Percentiles rank a stretch among this genome's conserved stretches.
Evolutionary conservation across 1,140 invertebrate species (phyloP).

Genomic region (Pseudomyrmex gracilis): DNA sequence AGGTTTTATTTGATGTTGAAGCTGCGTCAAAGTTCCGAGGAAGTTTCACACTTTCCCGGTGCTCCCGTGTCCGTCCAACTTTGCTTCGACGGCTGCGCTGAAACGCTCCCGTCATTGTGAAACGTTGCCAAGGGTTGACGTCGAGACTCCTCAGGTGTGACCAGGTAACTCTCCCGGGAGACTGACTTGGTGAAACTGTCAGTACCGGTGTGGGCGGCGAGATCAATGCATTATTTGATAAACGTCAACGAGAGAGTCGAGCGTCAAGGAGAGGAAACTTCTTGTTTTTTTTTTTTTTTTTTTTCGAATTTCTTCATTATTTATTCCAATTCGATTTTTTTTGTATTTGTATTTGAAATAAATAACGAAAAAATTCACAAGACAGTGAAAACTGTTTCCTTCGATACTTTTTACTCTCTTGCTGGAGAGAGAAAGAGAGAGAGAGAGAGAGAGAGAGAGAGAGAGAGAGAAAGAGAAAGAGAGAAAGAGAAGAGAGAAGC

Average conservation of each 20-base stretch:
- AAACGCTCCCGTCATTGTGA: conserved; percentile 66
- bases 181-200: conserved; percentile 55
- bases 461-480: too few species aligned
- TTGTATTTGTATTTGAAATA: not conserved
- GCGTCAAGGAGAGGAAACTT: not conserved
- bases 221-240: conserved; percentile 65
- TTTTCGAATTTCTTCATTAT: conserved; percentile 29
- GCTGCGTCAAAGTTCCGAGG: conserved; percentile 58
- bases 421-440: too few species aligned
- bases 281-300: too few species aligned
- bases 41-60: conserved; percentile 65
- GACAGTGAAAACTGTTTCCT: too few species aligned
- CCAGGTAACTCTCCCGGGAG: conserved; percentile 60
- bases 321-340: not conserved
- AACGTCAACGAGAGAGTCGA: conserved; percentile 30
- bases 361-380: too few species aligned
- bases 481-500: too few species aligned
- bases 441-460: too few species aligned
- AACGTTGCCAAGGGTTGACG: conserved; percentile 49
- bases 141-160: conserved; percentile 53
- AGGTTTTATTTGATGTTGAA: conserved; percentile 37
- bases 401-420: too few species aligned
- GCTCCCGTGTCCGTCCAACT: conserved; percentile 52
- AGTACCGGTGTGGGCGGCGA: conserved; percentile 1
- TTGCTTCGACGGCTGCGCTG: conserved; percentile 46